Conservation (phyloP, 2,113 vertebrate genomes). For the Pogona vitticeps region DNA sequence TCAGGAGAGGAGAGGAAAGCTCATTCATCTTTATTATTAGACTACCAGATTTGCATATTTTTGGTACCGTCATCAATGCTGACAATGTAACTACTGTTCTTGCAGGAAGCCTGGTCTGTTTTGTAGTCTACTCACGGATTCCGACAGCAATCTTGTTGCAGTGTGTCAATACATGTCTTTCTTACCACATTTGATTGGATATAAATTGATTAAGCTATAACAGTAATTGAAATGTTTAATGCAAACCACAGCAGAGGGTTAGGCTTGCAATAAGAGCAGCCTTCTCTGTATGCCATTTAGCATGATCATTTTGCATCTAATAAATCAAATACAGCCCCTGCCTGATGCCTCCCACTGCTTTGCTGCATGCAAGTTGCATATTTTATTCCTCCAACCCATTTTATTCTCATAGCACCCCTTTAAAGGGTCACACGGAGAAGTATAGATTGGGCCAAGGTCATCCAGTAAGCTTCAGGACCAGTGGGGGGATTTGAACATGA, state of each 20-base stretch:
- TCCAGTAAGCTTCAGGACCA: neutral
- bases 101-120: neutral
- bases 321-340: fast-evolving
- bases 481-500: neutral
- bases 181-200: conserved; percentile 22
- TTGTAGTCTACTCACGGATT: neutral
- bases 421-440: neutral
- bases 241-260: neutral
- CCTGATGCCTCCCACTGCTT: neutral
- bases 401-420: neutral
- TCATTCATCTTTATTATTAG: neutral
- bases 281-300: neutral
- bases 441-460: neutral
- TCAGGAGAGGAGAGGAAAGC: conserved; percentile 1
- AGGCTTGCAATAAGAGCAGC: neutral
- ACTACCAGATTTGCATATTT: neutral
- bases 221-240: conserved; percentile 36
- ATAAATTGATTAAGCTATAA: conserved; percentile 44
- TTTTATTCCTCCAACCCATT: neutral
- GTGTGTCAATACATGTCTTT: conserved; percentile 16
- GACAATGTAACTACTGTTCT: fast-evolving
- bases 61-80: neutral
- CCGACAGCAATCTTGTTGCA: neutral
- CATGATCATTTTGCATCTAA: neutral
- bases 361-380: neutral